A percentile compares a stretch with the other conserved stretches of the same genome.
These are phyloP conservation scores for Percopsis transmontana DNA, from an alignment of 2,113 vertebrate species.

Conservation along the genomic window DNA sequence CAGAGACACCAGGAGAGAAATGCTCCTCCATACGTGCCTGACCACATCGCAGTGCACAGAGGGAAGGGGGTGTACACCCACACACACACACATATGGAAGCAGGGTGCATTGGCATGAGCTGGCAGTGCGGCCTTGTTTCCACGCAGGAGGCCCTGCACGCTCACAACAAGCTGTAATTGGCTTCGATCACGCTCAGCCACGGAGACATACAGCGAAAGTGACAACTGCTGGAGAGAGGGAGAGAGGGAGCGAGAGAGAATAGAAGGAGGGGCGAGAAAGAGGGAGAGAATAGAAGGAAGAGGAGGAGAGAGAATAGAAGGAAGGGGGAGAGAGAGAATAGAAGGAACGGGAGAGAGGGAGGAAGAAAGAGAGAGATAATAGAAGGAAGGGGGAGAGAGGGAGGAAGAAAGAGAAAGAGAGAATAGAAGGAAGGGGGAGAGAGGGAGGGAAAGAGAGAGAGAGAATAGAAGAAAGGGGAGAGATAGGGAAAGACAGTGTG, in stretches of 20 bases:
- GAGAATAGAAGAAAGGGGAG: slow-evolving; percentile 50
- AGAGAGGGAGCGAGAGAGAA: neutral
- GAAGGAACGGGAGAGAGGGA: neutral
- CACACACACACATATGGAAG: slow-evolving; percentile 45
- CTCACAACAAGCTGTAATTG: slow-evolving; percentile 62
- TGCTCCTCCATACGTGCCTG: no score
- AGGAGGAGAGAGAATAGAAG: slow-evolving; percentile 26
- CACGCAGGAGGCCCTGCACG: slow-evolving; percentile 51
- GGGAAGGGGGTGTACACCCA: no score
- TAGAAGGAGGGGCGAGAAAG: neutral
- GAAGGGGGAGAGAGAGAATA: neutral
- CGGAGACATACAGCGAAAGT: slow-evolving; percentile 54
- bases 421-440: neutral
- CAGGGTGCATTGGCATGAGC: slow-evolving; percentile 36
- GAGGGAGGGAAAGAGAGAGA: slow-evolving; percentile 53
- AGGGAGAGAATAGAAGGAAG: neutral
- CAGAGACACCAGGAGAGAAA: no score
- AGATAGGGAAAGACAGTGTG: slow-evolving; percentile 38
- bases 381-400: neutral
- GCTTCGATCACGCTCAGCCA: slow-evolving; percentile 63
- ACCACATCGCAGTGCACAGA: no score
- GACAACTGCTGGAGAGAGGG: slow-evolving; percentile 38
- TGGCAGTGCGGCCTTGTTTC: slow-evolving; percentile 51
- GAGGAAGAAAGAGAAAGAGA: no score
- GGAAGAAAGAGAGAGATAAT: neutral